Evolutionary conservation across 2,113 vertebrate genomes (phyloP).

Genomic region (Varanus komodoensis): DNA sequence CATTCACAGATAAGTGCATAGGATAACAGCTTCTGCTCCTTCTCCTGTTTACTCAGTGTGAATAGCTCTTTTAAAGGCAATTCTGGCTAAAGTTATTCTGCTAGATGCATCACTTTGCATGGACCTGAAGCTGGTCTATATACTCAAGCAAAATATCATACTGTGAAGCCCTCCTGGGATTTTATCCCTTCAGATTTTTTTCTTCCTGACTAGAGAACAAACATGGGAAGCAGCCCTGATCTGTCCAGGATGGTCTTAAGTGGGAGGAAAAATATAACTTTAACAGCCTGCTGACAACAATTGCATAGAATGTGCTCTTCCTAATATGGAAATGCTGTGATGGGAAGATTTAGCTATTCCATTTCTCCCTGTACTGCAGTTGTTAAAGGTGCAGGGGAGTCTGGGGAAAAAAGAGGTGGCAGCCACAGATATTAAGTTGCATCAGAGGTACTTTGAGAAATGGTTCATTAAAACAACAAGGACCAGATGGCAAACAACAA

Average conservation of each 20-base stretch:
- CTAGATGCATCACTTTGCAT: not conserved
- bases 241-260: not conserved
- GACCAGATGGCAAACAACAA: not conserved
- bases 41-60: not conserved
- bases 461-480: not conserved
- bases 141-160: not conserved
- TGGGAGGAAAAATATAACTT: not conserved
- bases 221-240: not conserved
- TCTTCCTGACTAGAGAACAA: too few species aligned
- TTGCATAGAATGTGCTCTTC: not conserved
- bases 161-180: not conserved
- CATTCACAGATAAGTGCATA: not conserved
- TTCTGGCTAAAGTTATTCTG: not conserved
- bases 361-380: not conserved
- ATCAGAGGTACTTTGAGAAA: not conserved
- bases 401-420: not conserved
- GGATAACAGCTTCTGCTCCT: not conserved
- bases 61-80: not conserved
- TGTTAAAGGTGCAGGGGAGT: not conserved
- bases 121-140: not conserved
- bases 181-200: not conserved
- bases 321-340: not conserved
- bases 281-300: not conserved
- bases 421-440: not conserved
- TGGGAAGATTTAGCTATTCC: not conserved